Evolutionary conservation across 2,888 invertebrate genomes (phyloP).

Genomic region (Polydrusus tereticollis): DNA sequence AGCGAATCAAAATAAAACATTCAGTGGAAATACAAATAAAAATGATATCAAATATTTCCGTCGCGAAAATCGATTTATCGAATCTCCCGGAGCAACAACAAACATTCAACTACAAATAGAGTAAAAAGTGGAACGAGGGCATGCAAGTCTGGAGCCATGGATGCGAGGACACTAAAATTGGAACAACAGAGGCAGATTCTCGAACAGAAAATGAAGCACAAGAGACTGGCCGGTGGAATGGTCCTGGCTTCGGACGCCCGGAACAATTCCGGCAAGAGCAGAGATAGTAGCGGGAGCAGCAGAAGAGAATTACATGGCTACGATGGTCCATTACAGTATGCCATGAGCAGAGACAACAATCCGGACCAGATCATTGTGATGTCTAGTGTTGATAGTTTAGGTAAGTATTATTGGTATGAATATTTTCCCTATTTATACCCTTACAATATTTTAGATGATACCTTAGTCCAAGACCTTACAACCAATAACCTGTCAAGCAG

Average conservation of each 20-base stretch:
- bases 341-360: constrained; percentile 81
- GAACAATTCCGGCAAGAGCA: constrained; percentile 75
- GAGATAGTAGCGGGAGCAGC: constrained; percentile 76
- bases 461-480: constrained; percentile 53
- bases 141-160: constrained; percentile 60
- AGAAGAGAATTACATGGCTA: constrained; percentile 69
- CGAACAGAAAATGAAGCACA: constrained; percentile 91
- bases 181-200: constrained; percentile 92
- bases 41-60: constrained; percentile 42
- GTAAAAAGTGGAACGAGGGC: constrained; percentile 49
- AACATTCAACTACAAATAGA: constrained; percentile 51
- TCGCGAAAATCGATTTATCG: constrained; percentile 53
- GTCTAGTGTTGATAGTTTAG: constrained; percentile 59
- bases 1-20: constrained; percentile 37
- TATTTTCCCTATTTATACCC: background rate
- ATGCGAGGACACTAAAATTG: constrained; percentile 81
- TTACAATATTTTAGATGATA: constrained; percentile 28
- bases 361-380: constrained; percentile 79
- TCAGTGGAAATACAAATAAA: constrained; percentile 42
- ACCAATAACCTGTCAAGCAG: constrained; percentile 51
- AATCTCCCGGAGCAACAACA: constrained; percentile 58
- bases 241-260: constrained; percentile 88
- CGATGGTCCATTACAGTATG: constrained; percentile 90
- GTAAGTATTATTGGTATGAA: constrained; percentile 56
- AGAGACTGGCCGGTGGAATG: constrained; percentile 87